A percentile compares a stretch with the other conserved stretches of the same genome.
Evolutionary conservation across 2,113 vertebrate species (phyloP).

Genomic region (Piprites chloris): DNA sequence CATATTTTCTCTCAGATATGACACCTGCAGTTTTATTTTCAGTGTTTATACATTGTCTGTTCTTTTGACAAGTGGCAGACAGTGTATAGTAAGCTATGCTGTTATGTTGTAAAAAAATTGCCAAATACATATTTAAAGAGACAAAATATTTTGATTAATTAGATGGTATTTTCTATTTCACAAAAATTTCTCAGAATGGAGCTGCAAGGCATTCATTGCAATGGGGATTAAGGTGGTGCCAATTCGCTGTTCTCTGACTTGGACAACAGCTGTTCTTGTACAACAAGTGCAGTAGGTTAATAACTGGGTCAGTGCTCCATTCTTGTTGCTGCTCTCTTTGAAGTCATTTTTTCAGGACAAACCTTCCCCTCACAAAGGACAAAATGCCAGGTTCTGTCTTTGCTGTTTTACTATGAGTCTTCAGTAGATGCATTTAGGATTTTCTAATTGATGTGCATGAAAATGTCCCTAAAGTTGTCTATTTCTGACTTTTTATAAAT

Average conservation of each 20-base stretch:
- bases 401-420: not conserved
- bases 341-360: no score
- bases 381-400: not conserved
- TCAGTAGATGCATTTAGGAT: not conserved
- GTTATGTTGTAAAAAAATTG: not conserved
- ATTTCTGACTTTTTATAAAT: not conserved
- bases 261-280: not conserved
- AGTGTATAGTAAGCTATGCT: not conserved
- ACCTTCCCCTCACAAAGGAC: no score
- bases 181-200: not conserved
- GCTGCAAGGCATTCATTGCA: not conserved
- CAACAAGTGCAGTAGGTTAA: not conserved
- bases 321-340: not conserved
- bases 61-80: slow-evolving; percentile 19
- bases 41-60: not conserved
- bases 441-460: not conserved
- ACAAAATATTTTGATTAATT: not conserved
- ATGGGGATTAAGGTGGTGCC: not conserved
- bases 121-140: not conserved
- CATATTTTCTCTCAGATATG: slow-evolving; percentile 11
- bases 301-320: not conserved
- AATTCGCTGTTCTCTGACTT: not conserved
- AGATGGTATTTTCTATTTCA: not conserved
- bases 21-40: slow-evolving; percentile 40
- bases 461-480: not conserved